A percentile compares a stretch with the other conserved stretches of the same genome.
These are phyloP conservation scores for Poeciliopsis turneri DNA, from an alignment of 2,797 vertebrate genomes.

Conservation along the genomic window DNA sequence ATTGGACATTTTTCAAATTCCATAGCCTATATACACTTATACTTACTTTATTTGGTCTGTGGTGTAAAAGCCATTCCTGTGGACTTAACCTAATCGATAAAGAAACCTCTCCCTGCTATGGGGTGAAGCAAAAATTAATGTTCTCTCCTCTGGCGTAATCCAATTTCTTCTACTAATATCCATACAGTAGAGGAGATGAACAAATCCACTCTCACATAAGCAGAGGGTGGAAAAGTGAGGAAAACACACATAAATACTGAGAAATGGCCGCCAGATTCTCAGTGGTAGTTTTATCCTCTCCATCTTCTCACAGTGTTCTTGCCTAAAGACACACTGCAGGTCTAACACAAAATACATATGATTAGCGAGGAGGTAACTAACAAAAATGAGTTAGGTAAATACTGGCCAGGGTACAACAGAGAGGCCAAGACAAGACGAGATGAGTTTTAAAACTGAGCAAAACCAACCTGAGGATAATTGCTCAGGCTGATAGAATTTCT, in stretches of 20 bases:
- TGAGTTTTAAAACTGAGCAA: conserved; percentile 54
- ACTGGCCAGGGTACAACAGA: conserved; percentile 30
- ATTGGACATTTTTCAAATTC: conserved; percentile 18
- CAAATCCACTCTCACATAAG: conserved; percentile 32
- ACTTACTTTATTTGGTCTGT: conserved; percentile 49
- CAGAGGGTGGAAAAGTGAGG: conserved; percentile 27
- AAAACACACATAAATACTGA: conserved; percentile 26
- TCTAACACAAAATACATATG: conserved; percentile 44
- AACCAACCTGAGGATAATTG: conserved; percentile 65
- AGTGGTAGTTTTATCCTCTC: conserved; percentile 40
- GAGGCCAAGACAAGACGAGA: conserved; percentile 37
- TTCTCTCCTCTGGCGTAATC: conserved; percentile 59
- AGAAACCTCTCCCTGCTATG: conserved; percentile 58
- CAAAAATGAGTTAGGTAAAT: conserved; percentile 55
- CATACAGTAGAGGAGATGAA: conserved; percentile 55
- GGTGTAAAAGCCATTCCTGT: conserved; percentile 24
- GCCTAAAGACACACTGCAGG: conserved; percentile 12
- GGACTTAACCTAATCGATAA: conserved; percentile 63
- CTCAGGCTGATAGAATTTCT: conserved; percentile 68
- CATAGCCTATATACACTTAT: conserved; percentile 22
- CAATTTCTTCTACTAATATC: conserved; percentile 64
- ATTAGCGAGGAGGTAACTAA: conserved; percentile 40
- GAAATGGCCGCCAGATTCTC: conserved; percentile 28
- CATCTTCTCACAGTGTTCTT: conserved; percentile 10
- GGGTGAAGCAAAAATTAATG: conserved; percentile 65